These are phyloP conservation scores for Synanthedon myopaeformis DNA, from an alignment of 2,888 invertebrate species.

Conservation along the genomic window DNA sequence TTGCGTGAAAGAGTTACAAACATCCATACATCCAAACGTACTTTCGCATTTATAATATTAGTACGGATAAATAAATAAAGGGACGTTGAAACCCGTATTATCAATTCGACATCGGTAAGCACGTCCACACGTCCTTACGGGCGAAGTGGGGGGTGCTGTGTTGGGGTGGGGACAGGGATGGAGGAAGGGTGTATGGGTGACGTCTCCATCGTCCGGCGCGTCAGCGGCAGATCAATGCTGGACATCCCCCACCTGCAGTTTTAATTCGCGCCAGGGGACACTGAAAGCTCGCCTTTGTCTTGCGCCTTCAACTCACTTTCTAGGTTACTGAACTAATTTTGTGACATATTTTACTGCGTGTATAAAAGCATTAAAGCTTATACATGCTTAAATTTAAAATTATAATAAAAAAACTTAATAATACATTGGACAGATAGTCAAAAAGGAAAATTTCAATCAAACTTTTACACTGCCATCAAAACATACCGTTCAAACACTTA, in stretches of 20 bases:
- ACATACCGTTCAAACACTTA: too few species aligned
- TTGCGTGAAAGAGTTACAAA: too few species aligned
- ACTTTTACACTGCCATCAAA: too few species aligned
- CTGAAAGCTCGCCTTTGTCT: constrained; percentile 11
- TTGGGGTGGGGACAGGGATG: constrained; percentile 11
- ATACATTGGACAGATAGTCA: too few species aligned
- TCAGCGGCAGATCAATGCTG: constrained; percentile 64
- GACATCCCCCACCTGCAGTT: constrained; percentile 66
- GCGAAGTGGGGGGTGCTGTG: neutral
- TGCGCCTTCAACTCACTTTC: neutral
- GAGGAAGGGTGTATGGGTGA: constrained; percentile 25
- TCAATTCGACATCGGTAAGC: constrained; percentile 56
- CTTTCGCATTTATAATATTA: too few species aligned
- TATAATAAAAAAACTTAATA: too few species aligned
- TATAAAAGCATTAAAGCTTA: too few species aligned
- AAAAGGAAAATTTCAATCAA: too few species aligned
- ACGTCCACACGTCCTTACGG: constrained; percentile 47
- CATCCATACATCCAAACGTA: too few species aligned
- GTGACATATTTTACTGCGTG: too few species aligned
- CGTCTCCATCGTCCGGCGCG: constrained; percentile 52
- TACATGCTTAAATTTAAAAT: too few species aligned
- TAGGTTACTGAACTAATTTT: too few species aligned
- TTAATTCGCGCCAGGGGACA: constrained; percentile 39
- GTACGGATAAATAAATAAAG: constrained; percentile 22
- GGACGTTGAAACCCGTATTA: constrained; percentile 25